A percentile compares a stretch with the other conserved stretches of the same genome.
Conservation (phyloP, 2,888 invertebrate genomes). For the Rhamphomyia laevipes region DNA sequence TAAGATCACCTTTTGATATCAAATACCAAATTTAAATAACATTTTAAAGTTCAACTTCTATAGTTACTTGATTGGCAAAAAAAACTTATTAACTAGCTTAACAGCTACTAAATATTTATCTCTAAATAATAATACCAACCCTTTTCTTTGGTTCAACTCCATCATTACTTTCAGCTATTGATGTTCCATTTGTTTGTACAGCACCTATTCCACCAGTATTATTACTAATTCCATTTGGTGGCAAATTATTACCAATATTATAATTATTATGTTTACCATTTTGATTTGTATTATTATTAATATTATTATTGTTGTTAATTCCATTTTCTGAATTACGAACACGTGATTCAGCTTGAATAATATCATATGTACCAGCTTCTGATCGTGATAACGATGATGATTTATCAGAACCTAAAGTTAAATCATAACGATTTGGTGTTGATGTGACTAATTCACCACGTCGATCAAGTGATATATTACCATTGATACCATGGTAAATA, state of each 20-base stretch:
- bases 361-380: conserved; percentile 36
- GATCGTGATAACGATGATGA: conserved; percentile 36
- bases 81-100: too few relatives aligned
- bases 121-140: conserved; percentile 16
- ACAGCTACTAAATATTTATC: background rate
- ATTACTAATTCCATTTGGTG: background rate
- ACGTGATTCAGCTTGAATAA: conserved; percentile 33
- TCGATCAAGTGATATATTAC: conserved; percentile 37
- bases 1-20: too few relatives aligned
- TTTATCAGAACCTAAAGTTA: conserved; percentile 35
- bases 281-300: background rate
- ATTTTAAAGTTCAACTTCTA: too few relatives aligned
- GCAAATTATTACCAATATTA: background rate
- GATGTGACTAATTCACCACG: conserved; percentile 27
- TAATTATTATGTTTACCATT: conserved; percentile 1
- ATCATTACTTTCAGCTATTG: conserved; percentile 8
- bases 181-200: conserved; percentile 1
- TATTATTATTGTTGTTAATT: conserved; percentile 1
- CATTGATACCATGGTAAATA: conserved; percentile 36
- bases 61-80: too few relatives aligned
- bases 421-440: conserved; percentile 31
- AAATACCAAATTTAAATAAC: too few relatives aligned
- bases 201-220: background rate
- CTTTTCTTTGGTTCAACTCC: conserved; percentile 31
- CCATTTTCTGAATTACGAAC: conserved; percentile 6